These are phyloP conservation scores for Hippotragus niger DNA, from an alignment of 2,113 vertebrate species.

Conservation along the genomic window DNA sequence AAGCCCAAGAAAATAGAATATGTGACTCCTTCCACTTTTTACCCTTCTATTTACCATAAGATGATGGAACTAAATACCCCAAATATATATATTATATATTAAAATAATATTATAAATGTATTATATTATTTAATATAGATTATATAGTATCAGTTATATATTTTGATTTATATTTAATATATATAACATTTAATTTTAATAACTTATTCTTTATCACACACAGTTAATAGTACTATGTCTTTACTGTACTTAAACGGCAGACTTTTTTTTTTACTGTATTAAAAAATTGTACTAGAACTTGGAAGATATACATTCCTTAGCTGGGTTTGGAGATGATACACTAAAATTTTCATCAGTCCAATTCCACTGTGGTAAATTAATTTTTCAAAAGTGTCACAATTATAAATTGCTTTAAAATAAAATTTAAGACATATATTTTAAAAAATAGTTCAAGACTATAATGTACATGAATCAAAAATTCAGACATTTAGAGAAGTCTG, in stretches of 20 bases:
- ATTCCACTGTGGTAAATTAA: background rate
- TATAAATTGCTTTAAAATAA: background rate
- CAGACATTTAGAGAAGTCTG: background rate
- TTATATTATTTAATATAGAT: background rate
- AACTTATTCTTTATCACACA: background rate
- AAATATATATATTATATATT: background rate
- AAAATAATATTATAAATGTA: background rate
- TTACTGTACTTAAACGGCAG: background rate
- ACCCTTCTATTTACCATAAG: background rate
- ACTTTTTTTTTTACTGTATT: background rate
- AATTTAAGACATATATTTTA: background rate
- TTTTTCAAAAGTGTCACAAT: background rate
- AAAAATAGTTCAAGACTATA: background rate
- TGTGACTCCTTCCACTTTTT: background rate
- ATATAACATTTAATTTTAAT: background rate
- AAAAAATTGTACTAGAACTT: background rate
- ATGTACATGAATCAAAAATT: background rate
- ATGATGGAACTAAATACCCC: background rate
- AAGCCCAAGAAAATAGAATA: background rate
- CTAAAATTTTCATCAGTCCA: background rate
- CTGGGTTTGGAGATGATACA: background rate
- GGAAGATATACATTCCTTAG: background rate
- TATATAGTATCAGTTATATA: background rate
- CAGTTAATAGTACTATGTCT: background rate
- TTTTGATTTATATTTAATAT: background rate